phyloP scores from a whole-genome alignment of 2,113 vertebrate species.

The Odontesthes bonariensis region DNA sequence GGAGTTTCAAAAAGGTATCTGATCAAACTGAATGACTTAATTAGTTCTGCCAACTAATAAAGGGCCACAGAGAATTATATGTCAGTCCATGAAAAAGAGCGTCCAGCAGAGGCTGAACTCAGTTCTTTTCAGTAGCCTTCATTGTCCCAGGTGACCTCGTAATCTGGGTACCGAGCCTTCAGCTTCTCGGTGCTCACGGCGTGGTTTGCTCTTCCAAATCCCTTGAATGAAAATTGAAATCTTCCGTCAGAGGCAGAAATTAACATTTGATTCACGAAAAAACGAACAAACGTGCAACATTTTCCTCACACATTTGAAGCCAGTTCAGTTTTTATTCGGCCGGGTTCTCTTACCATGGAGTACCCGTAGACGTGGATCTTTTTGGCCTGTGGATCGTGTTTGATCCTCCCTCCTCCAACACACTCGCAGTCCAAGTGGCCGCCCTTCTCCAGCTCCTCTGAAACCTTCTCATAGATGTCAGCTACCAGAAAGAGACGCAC shows the following conservation, averaged over 20 bases:
- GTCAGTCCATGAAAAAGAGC: slow-evolving; percentile 10
- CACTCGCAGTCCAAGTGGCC: slow-evolving; percentile 89
- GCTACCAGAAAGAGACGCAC: slow-evolving; percentile 63
- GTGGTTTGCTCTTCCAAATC: slow-evolving; percentile 93
- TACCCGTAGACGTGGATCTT: slow-evolving; percentile 95
- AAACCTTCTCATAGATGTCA: slow-evolving; percentile 90
- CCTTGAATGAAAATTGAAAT: slow-evolving; percentile 77
- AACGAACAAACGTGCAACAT: not conserved
- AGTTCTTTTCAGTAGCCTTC: slow-evolving; percentile 90
- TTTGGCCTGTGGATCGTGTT: slow-evolving; percentile 83
- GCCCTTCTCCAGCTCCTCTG: slow-evolving; percentile 83
- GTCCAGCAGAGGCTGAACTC: not conserved
- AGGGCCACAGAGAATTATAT: not conserved
- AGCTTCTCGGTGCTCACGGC: slow-evolving; percentile 89
- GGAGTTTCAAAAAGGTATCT: not conserved
- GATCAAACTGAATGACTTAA: not conserved
- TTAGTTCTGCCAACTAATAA: not conserved
- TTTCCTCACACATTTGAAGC: not conserved
- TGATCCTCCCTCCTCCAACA: slow-evolving; percentile 90
- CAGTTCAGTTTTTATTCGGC: not conserved
- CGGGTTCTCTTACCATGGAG: slow-evolving; percentile 86
- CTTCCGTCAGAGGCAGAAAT: not conserved
- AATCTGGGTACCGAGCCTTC: slow-evolving; percentile 88
- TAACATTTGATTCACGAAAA: not conserved
- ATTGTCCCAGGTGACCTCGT: slow-evolving; percentile 92